Evolutionary conservation across 2,888 invertebrate genomes (phyloP), one percentile per base, ranked within the genome.

Genomic region (Lasioglossum lativentre): DNA sequence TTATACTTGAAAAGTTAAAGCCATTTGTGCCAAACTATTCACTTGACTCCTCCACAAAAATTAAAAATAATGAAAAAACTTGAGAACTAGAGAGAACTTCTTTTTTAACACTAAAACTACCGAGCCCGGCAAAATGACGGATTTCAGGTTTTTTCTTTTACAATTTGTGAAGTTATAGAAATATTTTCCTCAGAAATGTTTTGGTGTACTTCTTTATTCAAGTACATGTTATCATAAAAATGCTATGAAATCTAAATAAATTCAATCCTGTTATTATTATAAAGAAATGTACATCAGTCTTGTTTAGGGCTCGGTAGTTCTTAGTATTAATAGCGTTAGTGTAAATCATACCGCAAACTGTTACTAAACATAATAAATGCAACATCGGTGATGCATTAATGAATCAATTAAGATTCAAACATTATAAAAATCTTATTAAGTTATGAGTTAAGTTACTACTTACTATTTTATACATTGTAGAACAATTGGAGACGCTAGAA

Each of bases 21-120:
- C 68, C 81, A 76, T 27, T 71, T 68, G 86, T 86, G 86, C 86
- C 86, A 86, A 86, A 86, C n/a, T 78, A 30, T 78, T 47, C 14
- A 84, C 75, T 38, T 75, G 42, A 70, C 75, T 52, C 19, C 78
- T 63, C 45, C 19, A 59, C 68, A 72, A 72, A 83, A 68, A 56
- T 52, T 52, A 76, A 84, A 34, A 42, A 47, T 73, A 30, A 34
- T 56, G n/a, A 66, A 42, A 52, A 12, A 14, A 70, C 42, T 56
- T 56, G 14, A 40, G n/a, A 47, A 40, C 40, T 38, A 70, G 12
- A 27, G 42, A 30, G 75, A 19, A 52, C 40, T 68, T 76, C 30
- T 27, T 56, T 70, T 78, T 79, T 73, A 56, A 56, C 56, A 1
- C 56, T 56, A 12, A 1, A 56, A 12, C 56, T 56, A 56, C 12